Evolutionary conservation across 2,797 vertebrate species (phyloP).

Genomic region (Helarctos malayanus): DNA sequence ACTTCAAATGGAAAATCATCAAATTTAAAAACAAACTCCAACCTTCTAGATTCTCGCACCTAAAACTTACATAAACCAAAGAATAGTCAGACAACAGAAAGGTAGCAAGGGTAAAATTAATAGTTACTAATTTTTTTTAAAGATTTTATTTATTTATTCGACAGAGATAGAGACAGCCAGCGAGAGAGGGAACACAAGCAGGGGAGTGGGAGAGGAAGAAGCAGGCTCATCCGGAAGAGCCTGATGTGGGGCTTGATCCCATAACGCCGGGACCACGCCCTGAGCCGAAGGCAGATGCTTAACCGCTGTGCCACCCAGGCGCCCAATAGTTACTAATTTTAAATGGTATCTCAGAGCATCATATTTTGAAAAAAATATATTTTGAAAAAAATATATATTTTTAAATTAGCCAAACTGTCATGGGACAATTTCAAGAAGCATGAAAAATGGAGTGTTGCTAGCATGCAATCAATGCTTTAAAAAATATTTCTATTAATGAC

Average conservation of each 20-base stretch:
- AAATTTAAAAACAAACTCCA: background rate
- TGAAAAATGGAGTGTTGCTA: background rate
- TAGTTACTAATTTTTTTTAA: background rate
- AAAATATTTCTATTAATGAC: background rate
- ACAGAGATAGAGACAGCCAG: too few species aligned
- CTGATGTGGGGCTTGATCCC: too few species aligned
- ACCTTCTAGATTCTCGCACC: background rate
- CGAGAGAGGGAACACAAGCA: too few species aligned
- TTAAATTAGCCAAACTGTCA: background rate
- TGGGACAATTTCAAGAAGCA: background rate
- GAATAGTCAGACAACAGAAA: background rate
- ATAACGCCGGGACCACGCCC: too few species aligned
- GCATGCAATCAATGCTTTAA: background rate
- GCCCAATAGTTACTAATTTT: background rate
- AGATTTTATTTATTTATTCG: too few species aligned
- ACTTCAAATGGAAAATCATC: conserved; percentile 48
- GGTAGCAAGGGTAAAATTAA: background rate
- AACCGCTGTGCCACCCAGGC: too few species aligned
- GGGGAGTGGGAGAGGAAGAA: too few species aligned
- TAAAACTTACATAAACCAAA: conserved; percentile 40
- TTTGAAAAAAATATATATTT: background rate
- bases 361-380: background rate
- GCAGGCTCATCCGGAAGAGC: too few species aligned
- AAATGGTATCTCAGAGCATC: background rate
- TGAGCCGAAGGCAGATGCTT: too few species aligned